phyloP scores from a whole-genome alignment of 2,113 vertebrate genomes.

The Pangasianodon gigas region DNA sequence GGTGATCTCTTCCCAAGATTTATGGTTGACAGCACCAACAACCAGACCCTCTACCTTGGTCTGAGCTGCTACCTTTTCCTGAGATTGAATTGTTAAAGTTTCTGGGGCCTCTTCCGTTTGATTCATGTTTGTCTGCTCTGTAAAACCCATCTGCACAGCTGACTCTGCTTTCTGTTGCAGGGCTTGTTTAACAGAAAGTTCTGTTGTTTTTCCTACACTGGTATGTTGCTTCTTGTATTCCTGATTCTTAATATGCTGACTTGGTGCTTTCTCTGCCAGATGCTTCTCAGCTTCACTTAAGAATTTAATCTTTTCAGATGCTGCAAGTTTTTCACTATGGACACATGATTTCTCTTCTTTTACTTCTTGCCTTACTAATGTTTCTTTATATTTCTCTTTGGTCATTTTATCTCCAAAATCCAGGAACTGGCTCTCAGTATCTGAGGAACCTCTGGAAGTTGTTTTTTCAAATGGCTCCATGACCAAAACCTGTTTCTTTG shows the following conservation, averaged over 20 bases:
- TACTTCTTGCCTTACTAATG: slow-evolving; percentile 5
- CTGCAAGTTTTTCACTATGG: neutral
- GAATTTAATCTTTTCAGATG: slow-evolving; percentile 1
- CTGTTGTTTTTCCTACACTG: neutral
- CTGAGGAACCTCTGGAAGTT: neutral
- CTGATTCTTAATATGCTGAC: slow-evolving; percentile 19
- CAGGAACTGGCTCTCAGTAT: neutral
- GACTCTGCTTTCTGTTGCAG: neutral
- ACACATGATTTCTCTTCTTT: neutral
- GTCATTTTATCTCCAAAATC: neutral
- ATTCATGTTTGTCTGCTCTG: slow-evolving; percentile 4
- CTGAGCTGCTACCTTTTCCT: slow-evolving; percentile 34
- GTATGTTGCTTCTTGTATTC: neutral
- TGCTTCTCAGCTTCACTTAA: slow-evolving; percentile 10
- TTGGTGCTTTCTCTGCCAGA: slow-evolving; percentile 34
- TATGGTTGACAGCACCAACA: slow-evolving; percentile 73
- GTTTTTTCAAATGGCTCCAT: neutral
- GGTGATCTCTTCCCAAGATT: slow-evolving; percentile 54
- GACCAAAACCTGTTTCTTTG: neutral
- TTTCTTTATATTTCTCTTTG: slow-evolving; percentile 1
- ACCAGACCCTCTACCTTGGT: slow-evolving; percentile 65
- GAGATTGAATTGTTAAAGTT: neutral
- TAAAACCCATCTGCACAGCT: neutral
- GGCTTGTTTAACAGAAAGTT: neutral
- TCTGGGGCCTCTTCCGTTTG: slow-evolving; percentile 6